These are phyloP conservation scores for Pogonocherus hispidulus DNA, from an alignment of 2,888 invertebrate species.

Conservation along the genomic window DNA sequence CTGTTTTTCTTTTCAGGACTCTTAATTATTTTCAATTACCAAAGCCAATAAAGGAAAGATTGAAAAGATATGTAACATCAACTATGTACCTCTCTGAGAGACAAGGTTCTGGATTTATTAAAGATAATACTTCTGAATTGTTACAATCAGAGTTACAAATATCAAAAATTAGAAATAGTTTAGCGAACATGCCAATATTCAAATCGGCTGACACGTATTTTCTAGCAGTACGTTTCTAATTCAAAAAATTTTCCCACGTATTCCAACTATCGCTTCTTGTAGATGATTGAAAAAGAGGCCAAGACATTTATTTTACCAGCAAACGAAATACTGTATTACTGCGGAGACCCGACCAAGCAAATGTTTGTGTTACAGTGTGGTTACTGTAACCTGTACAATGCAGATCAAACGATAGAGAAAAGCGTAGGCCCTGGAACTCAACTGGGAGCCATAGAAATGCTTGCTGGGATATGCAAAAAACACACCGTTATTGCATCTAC, in stretches of 20 bases:
- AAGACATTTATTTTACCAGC: conserved; percentile 30
- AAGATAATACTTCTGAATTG: conserved; percentile 17
- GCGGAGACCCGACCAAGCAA: conserved; percentile 35
- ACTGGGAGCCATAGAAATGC: conserved; percentile 70
- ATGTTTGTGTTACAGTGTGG: conserved; percentile 38
- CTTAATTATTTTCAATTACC: neutral
- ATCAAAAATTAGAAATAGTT: conserved; percentile 10
- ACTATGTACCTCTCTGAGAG: conserved; percentile 25
- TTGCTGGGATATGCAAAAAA: conserved; percentile 70
- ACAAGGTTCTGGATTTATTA: conserved; percentile 22
- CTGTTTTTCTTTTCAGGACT: neutral
- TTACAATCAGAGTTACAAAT: conserved; percentile 15
- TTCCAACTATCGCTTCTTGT: neutral
- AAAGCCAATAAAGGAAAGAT: neutral
- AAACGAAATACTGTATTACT: conserved; percentile 35
- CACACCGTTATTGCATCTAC: conserved; percentile 71
- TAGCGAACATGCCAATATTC: conserved; percentile 33
- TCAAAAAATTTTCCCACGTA: neutral
- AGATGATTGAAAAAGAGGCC: conserved; percentile 38
- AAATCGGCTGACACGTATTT: conserved; percentile 38
- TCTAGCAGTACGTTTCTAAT: conserved; percentile 34
- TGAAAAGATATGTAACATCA: conserved; percentile 23
- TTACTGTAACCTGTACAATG: conserved; percentile 35
- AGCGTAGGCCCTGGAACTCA: conserved; percentile 47
- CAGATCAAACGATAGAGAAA: conserved; percentile 25